A percentile compares a stretch with the other conserved stretches of the same genome.
These are phyloP conservation scores for Lithophane leautieri DNA, from an alignment of 2,888 invertebrate genomes.

Conservation along the genomic window DNA sequence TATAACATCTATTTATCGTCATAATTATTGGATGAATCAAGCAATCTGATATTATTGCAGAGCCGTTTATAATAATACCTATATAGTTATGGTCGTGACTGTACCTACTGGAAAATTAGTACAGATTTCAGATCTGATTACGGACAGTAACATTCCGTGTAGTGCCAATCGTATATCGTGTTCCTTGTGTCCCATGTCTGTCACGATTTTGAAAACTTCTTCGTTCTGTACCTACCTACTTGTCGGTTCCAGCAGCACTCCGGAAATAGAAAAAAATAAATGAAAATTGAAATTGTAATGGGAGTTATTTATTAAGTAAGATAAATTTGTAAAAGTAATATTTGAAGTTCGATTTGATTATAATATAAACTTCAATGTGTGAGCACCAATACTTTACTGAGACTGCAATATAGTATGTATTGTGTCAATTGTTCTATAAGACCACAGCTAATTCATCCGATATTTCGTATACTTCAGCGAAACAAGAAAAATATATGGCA, in stretches of 20 bases:
- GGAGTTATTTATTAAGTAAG: background rate
- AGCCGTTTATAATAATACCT: no score
- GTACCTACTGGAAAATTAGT: background rate
- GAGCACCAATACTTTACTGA: background rate
- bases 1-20: no score
- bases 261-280: conserved; percentile 1
- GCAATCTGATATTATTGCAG: no score
- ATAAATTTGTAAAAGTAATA: conserved; percentile 2
- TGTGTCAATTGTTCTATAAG: conserved; percentile 19
- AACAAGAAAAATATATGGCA: background rate
- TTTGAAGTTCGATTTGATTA: conserved; percentile 4
- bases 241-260: background rate
- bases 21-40: no score
- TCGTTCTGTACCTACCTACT: background rate
- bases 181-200: background rate
- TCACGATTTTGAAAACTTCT: background rate
- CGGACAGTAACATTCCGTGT: background rate
- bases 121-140: background rate
- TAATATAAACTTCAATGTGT: conserved; percentile 13
- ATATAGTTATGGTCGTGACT: no score
- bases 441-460: conserved; percentile 27
- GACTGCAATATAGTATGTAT: conserved; percentile 11
- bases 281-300: background rate
- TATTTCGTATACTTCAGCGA: conserved; percentile 21
- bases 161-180: background rate